Evolutionary conservation across 2,113 vertebrate genomes (phyloP), one percentile per base, ranked within the genome.

Genomic region (Vulpes ferrilata): DNA sequence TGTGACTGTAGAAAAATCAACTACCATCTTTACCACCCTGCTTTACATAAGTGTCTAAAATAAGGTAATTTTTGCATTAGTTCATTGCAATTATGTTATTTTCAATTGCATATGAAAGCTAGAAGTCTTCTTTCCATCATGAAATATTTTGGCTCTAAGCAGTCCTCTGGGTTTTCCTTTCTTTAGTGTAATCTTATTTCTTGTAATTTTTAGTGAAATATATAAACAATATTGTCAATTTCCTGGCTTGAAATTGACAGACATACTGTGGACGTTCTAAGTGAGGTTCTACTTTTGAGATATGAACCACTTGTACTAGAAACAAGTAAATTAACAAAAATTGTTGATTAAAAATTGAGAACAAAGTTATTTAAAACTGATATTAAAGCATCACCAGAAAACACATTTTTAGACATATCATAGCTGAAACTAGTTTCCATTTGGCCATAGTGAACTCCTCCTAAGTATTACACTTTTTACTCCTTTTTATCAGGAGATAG

Each of bases 111-210:
- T 32, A 51, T 9, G 53, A 32, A 67, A 96, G 25, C 22, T 38
- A 95, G 13, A 53, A 64, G 48, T 80, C 67, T 95, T 17, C 27
- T 78, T 96, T 96, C 67, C 62, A 89, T 69, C 38, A 79, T 96
- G 60, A 95, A 84, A 73, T 25, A 71, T 69, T 87, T 88, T 93
- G 25, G 2, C 7, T 92, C 35, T 71, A 90, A 83, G 27, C 8
- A 53, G 32, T 38, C 1, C 6, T 69, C 0, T 53, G 4, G 9
- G 4, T 86, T 86, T 95, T 88, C 19, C 27, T 74, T 87, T 87
- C n/a, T 80, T 73, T 32, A 35, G 4, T 73, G 4, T 90, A 38
- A 83, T 93, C 9, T 80, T 90, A 83, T 94, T 94, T 81, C 53
- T 86, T 76, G 4, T 57, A 65, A 81, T 65, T 88, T 96, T 88